Evolutionary conservation across 2,888 invertebrate species (phyloP), one percentile per base, ranked within the genome.

Genomic region (Nematopogon swammerdamellus): DNA sequence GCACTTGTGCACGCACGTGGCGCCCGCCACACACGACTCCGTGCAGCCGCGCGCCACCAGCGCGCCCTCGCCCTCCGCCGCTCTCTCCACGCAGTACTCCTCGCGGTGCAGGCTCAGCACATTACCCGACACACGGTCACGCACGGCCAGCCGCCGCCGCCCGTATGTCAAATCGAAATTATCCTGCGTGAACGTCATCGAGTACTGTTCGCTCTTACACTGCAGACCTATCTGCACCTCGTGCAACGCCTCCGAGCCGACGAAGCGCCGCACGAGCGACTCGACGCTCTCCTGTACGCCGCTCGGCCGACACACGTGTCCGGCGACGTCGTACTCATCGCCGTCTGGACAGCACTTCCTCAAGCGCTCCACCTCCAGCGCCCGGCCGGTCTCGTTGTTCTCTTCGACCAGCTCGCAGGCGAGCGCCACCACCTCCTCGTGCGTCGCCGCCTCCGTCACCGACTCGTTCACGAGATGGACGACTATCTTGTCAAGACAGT

Each of bases 1-100:
- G 56, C 83, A 84, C 59, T 83, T 83, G 50, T 70, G 72, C 3
- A 82, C 54, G 55, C 82, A 80, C 53, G 59, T 69, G 2, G 74
- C 74, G 19, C 63, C 68, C 3, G 54, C 55, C 1, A 59, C 53
- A 54, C 71, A 75, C 51, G 72, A 62, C 11, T 54, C 55, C 3
- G 71, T 62, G 55, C 80, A 80, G 11, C 68, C 68, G 30, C 73
- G 66, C 25, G 69, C 75, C 3, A 80, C 58, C 42, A 72, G 52
- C 18, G 56, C 58, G 1, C 54, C 49, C 4, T 56, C 56, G 4
- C 56, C 56, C 6, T 54, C 49, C 42, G 58, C 62, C 36, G 68
- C 64, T n/a, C 63, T 60, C 47, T 80, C 80, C 43, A 76, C 53
- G 52, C 80, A 80, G 72, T 77, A 80, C 50, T 72, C 69, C n/a